Evolutionary conservation across 2,888 invertebrate species (phyloP), one percentile per base, ranked within the genome.

Genomic region (Tethea ocularis): DNA sequence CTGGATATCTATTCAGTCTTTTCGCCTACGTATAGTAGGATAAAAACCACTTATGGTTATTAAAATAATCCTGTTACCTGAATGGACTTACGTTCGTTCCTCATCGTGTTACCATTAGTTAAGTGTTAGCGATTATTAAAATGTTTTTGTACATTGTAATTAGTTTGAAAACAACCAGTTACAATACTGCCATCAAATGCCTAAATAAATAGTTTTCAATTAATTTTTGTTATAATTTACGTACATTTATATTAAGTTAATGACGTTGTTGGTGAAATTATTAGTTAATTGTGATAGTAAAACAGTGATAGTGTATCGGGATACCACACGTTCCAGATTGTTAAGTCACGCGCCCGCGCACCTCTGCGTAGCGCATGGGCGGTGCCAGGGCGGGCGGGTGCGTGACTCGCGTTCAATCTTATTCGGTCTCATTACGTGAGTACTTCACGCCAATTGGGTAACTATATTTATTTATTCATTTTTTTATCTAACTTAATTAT

Each of bases 141-240:
- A 74, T 84, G 81, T 87, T 20, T 89, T 87, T 89, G 86, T 92
- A 90, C 75, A 88, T 88, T 89, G 78, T 88, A 87, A 86, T 88
- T 86, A 88, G 86, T 88, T 88, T 71, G 85, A 83, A 87, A 79
- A 89, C 88, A 91, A 92, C 88, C 92, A 89, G 89, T 91, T 89
- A 89, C 86, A 82, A 89, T 87, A 91, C 92, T 92, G 93, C 93
- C 93, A 92, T 93, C 85, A 89, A 90, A 92, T 93, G 93, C 92
- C 92, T 93, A 92, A 91, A 41, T 41, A 41, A 41, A 84, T 90
- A 90, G 86, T 83, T 89, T 84, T 84, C 78, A 83, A 78, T 77
- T 76, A 82, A 75, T 82, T 85, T 79, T 85, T 82, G 81, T 88
- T 89, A 82, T 86, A 76, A 72, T 82, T 78, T 83, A 79, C 74